Base-by-base conservation (phyloP, 2,113 vertebrate genomes). In the Oplegnathus fasciatus region DNA sequence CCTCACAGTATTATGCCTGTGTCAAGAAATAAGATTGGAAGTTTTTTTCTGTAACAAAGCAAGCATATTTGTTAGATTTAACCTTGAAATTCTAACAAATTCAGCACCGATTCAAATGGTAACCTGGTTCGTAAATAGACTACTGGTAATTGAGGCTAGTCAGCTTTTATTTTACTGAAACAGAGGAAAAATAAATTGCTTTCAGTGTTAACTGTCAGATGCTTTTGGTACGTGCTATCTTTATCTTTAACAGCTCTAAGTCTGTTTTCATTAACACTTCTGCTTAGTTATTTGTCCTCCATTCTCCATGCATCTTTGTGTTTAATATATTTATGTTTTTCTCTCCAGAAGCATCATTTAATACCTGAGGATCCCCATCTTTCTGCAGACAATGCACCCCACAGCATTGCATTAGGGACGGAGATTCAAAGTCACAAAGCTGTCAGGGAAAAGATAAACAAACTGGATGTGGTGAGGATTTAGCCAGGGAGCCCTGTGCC, bases 381-480 rank as follows among this genome's bases (percentile, higher is more conserved):
- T 55, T 86, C 78, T 74, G 61, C 61, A 78, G 84, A 88, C 58
- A 87, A 65, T 85, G 61, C 20, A 6, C 57, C 83, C 67, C 52
- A 37, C 18, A 74, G 87, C 66, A 26, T 24, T 20, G 72, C 72
- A 87, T 82, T 83, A 77, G 52, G 14, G 87, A 85, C 6, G 34
- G 76, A 76, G 72, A 87, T 75, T 79, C 54, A 86, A 78, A 91
- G 87, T 75, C 88, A 87, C 74, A 83, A 69, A 83, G 86, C 85
- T 86, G 85, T 74, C 68, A 81, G 75, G 68, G 44, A 78, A 42
- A 50, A 85, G 82, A 87, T 86, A 91, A 89, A 91, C 78, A 73
- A 72, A 77, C 58, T 83, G 68, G 44, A 78, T 88, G 62, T 30
- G 65, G 44, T 66, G 85, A 86, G 61, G 78, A 88, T 81, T 83